phyloP scores from a whole-genome alignment of 2,113 vertebrate genomes.

The Rhinichthys klamathensis region DNA sequence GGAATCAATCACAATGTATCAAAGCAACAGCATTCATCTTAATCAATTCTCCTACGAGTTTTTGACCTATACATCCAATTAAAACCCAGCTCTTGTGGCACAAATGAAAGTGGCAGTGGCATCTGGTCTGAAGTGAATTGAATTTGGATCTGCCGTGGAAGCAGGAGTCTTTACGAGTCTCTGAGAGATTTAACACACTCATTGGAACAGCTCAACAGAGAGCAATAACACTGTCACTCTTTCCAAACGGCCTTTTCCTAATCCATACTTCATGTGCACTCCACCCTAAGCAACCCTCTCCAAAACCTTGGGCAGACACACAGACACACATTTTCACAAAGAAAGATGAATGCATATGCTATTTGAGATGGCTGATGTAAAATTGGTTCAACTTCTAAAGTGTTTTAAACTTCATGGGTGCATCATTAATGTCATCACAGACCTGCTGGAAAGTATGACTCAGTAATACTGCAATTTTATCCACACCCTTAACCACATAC shows the following conservation, averaged over 20 bases:
- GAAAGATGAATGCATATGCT: conserved; percentile 23
- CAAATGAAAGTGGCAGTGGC: conserved; percentile 21
- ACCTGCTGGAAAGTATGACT: conserved; percentile 37
- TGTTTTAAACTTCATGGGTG: conserved; percentile 34
- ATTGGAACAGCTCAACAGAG: not conserved
- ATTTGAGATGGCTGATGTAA: conserved; percentile 24
- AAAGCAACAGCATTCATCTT: not conserved
- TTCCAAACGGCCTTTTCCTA: conserved; percentile 39
- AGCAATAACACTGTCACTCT: conserved; percentile 47
- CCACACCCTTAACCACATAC: conserved; percentile 17
- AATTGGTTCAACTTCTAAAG: conserved; percentile 15
- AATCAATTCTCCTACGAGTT: not conserved
- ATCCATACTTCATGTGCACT: conserved; percentile 44
- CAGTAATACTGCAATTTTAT: not conserved
- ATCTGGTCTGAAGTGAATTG: not conserved
- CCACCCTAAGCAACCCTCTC: conserved; percentile 41
- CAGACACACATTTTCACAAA: not conserved
- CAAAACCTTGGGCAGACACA: conserved; percentile 34
- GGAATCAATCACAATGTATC: not conserved
- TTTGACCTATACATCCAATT: not conserved
- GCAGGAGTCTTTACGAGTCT: not conserved
- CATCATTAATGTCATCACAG: conserved; percentile 6
- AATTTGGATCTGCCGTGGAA: not conserved
- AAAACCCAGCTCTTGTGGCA: conserved; percentile 1
- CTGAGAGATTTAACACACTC: conserved; percentile 16